Evolutionary conservation across 2,113 vertebrate genomes (phyloP).

Genomic region (Perccottus glenii): DNA sequence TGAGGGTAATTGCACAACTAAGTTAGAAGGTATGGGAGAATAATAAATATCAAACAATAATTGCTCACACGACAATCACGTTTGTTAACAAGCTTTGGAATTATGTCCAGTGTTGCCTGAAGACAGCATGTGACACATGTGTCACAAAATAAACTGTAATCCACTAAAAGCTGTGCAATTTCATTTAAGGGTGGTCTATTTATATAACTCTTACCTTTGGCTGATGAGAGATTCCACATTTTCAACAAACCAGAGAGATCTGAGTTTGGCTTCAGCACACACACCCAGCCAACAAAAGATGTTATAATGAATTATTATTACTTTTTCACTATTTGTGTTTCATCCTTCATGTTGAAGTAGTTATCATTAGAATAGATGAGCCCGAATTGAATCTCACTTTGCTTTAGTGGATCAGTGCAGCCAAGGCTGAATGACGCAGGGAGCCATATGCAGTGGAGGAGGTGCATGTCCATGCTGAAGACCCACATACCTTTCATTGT

Average conservation of each 20-base stretch:
- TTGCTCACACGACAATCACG: too few species aligned
- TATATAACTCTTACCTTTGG: not conserved
- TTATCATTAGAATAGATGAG: not conserved
- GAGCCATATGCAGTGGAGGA: not conserved
- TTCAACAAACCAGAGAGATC: constrained; percentile 1
- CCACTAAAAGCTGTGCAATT: too few species aligned
- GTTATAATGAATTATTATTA: constrained; percentile 6
- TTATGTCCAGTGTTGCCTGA: too few species aligned
- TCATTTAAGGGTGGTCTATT: too few species aligned
- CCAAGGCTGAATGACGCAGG: not conserved
- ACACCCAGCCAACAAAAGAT: constrained; percentile 11
- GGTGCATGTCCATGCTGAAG: constrained; percentile 15
- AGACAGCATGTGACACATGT: too few species aligned
- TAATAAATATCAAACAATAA: too few species aligned
- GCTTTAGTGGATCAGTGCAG: not conserved
- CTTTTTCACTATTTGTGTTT: not conserved
- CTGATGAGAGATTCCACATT: not conserved
- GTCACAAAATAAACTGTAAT: too few species aligned
- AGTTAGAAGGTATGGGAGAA: too few species aligned
- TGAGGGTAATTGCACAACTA: too few species aligned
- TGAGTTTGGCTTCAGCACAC: too few species aligned
- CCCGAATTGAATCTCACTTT: not conserved
- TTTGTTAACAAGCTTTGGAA: too few species aligned
- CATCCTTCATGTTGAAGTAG: constrained; percentile 1
- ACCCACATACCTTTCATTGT: constrained; percentile 4